These are phyloP conservation scores for Petroica traversi DNA, from an alignment of 2,113 vertebrate genomes.

Conservation along the genomic window DNA sequence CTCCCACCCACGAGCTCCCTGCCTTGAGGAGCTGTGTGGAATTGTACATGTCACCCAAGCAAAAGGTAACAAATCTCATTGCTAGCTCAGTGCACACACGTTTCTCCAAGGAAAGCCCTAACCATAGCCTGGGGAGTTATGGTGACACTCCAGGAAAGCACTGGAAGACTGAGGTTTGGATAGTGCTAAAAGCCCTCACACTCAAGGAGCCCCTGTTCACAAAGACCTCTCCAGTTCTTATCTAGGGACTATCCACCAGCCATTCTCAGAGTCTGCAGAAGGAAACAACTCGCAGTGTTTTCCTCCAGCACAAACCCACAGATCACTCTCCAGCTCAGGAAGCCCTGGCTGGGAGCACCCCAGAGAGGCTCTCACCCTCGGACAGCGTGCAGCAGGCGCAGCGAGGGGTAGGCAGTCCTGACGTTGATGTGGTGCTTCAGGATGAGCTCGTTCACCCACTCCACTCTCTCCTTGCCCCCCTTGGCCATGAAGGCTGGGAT, in stretches of 20 bases:
- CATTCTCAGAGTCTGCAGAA: neutral
- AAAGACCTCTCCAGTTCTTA: neutral
- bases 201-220: neutral
- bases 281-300: fast-evolving
- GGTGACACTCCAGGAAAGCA: neutral
- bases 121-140: neutral
- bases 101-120: neutral
- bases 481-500: slow-evolving; percentile 97
- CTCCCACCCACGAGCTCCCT: neutral
- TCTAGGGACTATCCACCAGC: neutral
- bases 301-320: neutral
- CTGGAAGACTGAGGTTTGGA: neutral
- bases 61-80: neutral
- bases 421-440: slow-evolving; percentile 85
- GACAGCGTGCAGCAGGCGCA: slow-evolving; percentile 93
- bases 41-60: fast-evolving
- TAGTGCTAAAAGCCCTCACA: neutral
- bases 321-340: fast-evolving
- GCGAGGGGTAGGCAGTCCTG: slow-evolving; percentile 91
- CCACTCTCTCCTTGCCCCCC: slow-evolving; percentile 91
- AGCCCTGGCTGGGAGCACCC: neutral
- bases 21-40: neutral
- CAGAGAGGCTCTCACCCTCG: slow-evolving; percentile 82
- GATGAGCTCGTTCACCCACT: slow-evolving; percentile 92
- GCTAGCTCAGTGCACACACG: neutral